These are phyloP conservation scores for Acanthoscelides obtectus DNA, from an alignment of 2,888 invertebrate genomes.

Conservation along the genomic window DNA sequence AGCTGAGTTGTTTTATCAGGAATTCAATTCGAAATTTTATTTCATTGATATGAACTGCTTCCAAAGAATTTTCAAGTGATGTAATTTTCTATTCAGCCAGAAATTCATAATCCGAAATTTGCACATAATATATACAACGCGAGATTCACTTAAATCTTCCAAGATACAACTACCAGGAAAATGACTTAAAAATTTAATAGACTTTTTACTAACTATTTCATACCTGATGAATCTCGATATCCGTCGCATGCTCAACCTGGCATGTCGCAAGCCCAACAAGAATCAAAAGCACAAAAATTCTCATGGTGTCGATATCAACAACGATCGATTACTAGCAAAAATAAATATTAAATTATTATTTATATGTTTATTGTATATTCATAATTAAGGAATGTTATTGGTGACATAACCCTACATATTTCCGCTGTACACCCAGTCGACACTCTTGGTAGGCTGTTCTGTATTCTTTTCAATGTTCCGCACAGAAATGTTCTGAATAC, in stretches of 20 bases:
- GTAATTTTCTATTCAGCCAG: too few relatives aligned
- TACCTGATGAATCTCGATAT: conserved; percentile 15
- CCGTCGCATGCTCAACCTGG: conserved; percentile 13
- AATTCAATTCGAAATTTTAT: too few relatives aligned
- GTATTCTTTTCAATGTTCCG: background rate
- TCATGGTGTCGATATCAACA: conserved; percentile 8
- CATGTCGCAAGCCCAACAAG: conserved; percentile 3
- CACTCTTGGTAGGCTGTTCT: background rate
- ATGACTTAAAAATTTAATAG: too few relatives aligned
- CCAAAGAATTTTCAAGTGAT: too few relatives aligned
- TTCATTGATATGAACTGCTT: too few relatives aligned
- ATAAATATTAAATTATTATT: background rate
- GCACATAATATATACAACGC: too few relatives aligned
- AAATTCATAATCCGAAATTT: too few relatives aligned
- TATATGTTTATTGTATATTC: background rate
- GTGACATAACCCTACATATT: background rate
- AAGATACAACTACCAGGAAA: too few relatives aligned
- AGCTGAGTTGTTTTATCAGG: too few relatives aligned
- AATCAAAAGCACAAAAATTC: conserved; percentile 2
- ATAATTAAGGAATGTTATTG: background rate
- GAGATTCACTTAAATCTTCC: too few relatives aligned
- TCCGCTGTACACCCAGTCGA: background rate
- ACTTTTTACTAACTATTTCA: too few relatives aligned
- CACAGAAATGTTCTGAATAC: background rate
- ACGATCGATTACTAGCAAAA: background rate